Evolutionary conservation across 2,113 vertebrate species (phyloP).

Genomic region (Colistium nudipinnis): DNA sequence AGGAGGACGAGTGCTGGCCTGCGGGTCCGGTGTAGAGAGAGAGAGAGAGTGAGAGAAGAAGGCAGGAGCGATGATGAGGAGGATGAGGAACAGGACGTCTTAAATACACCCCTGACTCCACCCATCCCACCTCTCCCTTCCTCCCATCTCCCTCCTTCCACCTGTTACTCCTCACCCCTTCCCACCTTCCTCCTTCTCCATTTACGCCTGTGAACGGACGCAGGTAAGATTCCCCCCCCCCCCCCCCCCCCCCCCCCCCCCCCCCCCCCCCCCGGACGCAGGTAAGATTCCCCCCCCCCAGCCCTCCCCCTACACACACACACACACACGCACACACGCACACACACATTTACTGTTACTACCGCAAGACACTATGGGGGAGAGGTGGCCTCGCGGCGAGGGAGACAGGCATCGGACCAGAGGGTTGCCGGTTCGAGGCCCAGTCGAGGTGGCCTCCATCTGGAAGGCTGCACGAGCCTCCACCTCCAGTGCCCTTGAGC

Average conservation of each 20-base stretch:
- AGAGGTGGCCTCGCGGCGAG: too few species aligned
- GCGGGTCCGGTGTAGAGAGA: constrained; percentile 49
- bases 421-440: too few species aligned
- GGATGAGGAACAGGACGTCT: constrained; percentile 55
- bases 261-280: constrained; percentile 30
- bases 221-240: not conserved
- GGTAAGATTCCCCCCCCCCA: not conserved
- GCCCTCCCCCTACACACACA: too few species aligned
- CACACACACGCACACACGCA: constrained; percentile 25
- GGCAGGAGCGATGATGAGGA: constrained; percentile 44
- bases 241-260: constrained; percentile 33
- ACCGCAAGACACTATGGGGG: constrained; percentile 17
- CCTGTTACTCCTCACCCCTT: constrained; percentile 45
- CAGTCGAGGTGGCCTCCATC: too few species aligned
- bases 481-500: too few species aligned
- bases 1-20: constrained; percentile 36
- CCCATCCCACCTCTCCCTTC: constrained; percentile 54
- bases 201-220: constrained; percentile 62
- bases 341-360: constrained; percentile 2
- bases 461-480: too few species aligned
- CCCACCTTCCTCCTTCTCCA: constrained; percentile 47
- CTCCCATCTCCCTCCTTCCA: constrained; percentile 48
- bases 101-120: constrained; percentile 77
- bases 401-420: too few species aligned
- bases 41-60: constrained; percentile 34